Percentiles rank a stretch among this genome's conserved stretches.
These are phyloP conservation scores for Takifugu rubripes DNA, from an alignment of 2,797 vertebrate genomes.

Conservation along the genomic window DNA sequence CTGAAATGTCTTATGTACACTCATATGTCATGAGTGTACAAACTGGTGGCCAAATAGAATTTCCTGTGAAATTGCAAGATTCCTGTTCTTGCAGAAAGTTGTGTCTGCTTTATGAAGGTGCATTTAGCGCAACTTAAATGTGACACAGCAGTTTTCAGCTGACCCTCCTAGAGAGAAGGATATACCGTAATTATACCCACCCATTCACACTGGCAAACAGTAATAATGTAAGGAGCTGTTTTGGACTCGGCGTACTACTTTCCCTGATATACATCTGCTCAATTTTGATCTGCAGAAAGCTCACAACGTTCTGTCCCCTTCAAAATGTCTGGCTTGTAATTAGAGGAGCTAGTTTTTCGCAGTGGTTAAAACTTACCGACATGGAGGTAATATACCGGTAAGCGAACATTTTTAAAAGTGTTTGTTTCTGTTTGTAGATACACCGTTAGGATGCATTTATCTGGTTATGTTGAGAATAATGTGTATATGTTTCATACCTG, in stretches of 20 bases:
- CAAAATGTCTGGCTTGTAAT: constrained; percentile 10
- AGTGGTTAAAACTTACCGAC: no score
- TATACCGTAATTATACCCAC: not conserved
- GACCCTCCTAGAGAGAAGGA: not conserved
- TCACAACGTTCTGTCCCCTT: not conserved
- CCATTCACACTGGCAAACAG: not conserved
- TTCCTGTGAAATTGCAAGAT: not conserved
- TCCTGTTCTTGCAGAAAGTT: not conserved
- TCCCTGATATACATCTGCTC: no score
- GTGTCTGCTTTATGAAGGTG: not conserved
- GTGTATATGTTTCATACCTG: no score
- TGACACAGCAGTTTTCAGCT: not conserved
- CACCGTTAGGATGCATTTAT: no score
- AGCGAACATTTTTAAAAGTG: no score
- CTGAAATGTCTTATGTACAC: no score
- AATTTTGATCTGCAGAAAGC: constrained; percentile 2
- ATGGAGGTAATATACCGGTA: no score
- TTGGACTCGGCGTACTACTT: no score
- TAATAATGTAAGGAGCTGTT: not conserved
- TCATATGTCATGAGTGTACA: no score
- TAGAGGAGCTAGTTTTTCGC: not conserved
- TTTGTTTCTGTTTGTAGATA: no score
- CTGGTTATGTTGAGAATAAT: no score
- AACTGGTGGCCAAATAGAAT: not conserved
- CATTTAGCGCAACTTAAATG: not conserved